Conservation (phyloP, 2,888 invertebrate genomes). For the Atethmia centrago region DNA sequence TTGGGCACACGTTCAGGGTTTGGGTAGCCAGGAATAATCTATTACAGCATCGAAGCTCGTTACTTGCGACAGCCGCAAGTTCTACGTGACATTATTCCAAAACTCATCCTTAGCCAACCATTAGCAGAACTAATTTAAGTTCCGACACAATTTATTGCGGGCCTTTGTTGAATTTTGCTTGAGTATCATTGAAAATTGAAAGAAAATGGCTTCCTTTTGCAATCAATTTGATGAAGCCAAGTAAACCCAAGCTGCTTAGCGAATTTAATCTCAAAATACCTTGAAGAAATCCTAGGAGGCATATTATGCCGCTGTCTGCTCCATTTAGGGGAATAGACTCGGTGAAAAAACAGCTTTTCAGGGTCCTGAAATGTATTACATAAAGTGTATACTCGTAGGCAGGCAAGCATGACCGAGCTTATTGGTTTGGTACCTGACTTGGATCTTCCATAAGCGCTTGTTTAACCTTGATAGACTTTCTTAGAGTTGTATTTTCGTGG, state of each 20-base stretch:
- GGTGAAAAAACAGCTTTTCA: slow-evolving; percentile 30
- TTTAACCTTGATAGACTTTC: slow-evolving; percentile 20
- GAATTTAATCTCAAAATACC: slow-evolving; percentile 33
- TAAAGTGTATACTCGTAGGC: slow-evolving; percentile 19
- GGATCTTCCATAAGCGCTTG: slow-evolving; percentile 17
- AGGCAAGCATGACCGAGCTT: slow-evolving; percentile 16
- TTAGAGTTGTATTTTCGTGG: not conserved
- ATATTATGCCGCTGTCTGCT: slow-evolving; percentile 26
- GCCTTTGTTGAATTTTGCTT: slow-evolving; percentile 2
- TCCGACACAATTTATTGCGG: slow-evolving; percentile 17
- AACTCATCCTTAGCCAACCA: slow-evolving; percentile 17
- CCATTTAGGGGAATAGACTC: slow-evolving; percentile 21
- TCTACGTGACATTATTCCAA: slow-evolving; percentile 23
- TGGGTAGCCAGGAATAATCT: slow-evolving; percentile 38
- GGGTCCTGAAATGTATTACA: slow-evolving; percentile 19
- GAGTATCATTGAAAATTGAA: slow-evolving; percentile 21
- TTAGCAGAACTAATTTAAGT: slow-evolving; percentile 34
- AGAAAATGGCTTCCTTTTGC: slow-evolving; percentile 17
- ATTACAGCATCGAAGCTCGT: slow-evolving; percentile 23
- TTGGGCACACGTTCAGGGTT: slow-evolving; percentile 48
- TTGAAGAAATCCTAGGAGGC: slow-evolving; percentile 33
- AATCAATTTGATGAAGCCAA: slow-evolving; percentile 26
- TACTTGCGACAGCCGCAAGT: slow-evolving; percentile 15
- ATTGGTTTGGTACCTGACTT: slow-evolving; percentile 21
- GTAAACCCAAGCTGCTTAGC: slow-evolving; percentile 28